Percentiles rank a stretch among this genome's conserved stretches.
Conservation (phyloP, 2,113 vertebrate genomes). For the Cyanocitta stelleri region DNA sequence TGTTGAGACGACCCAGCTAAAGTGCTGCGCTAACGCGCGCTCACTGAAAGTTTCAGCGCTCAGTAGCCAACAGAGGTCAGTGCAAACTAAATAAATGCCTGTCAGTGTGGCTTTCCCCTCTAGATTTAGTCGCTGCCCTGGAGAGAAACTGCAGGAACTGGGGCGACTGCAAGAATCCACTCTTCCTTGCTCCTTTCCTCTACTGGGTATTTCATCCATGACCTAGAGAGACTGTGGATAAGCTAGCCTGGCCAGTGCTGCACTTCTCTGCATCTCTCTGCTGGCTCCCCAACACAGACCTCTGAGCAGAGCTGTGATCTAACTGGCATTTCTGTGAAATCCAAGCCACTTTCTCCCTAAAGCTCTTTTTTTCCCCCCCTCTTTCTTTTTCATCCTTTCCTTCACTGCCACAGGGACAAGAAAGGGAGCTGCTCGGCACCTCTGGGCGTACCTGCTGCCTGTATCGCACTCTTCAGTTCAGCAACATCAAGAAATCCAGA, state of each 20-base stretch:
- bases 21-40: background rate
- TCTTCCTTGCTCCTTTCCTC: background rate
- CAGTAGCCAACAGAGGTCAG: conserved; percentile 6
- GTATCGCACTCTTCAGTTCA: conserved; percentile 28
- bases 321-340: background rate
- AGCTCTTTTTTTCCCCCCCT: background rate
- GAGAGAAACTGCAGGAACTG: background rate
- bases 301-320: background rate
- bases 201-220: background rate
- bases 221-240: background rate
- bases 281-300: background rate
- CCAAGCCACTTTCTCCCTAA: background rate
- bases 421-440: background rate
- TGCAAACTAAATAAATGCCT: conserved; percentile 33
- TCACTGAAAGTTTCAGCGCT: background rate
- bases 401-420: background rate
- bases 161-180: background rate
- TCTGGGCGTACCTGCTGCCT: conserved; percentile 45
- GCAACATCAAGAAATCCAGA: conserved; percentile 57
- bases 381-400: background rate
- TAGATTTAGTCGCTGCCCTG: background rate
- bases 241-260: background rate
- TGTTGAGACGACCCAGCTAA: background rate
- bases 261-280: background rate
- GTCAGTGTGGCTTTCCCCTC: background rate